phyloP scores from a whole-genome alignment of 2,797 vertebrate species.

The Poecile montanus region DNA sequence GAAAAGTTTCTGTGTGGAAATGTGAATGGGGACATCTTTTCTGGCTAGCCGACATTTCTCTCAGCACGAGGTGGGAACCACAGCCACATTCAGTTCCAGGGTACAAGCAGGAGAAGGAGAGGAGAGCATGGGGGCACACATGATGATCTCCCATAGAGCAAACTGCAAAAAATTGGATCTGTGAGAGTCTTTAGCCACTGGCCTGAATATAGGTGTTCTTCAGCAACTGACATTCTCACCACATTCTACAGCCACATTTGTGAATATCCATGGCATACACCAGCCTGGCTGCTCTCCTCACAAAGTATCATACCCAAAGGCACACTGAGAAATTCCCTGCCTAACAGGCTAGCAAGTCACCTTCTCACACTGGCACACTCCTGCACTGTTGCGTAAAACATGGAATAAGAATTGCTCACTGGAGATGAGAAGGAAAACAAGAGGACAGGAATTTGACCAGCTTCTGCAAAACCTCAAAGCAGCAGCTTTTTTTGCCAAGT shows the following conservation, averaged over 20 bases:
- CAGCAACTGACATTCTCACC: neutral
- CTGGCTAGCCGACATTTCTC: neutral
- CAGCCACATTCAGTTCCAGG: neutral
- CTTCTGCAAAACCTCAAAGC: conserved; percentile 4
- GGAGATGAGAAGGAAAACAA: neutral
- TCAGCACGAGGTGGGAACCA: neutral
- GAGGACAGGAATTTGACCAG: neutral
- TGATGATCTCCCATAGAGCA: neutral
- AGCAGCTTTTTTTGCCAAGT: neutral
- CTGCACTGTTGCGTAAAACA: neutral
- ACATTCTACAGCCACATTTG: neutral
- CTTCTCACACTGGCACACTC: neutral
- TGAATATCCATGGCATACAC: neutral
- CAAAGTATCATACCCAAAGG: neutral
- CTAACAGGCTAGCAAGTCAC: neutral
- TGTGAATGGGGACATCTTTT: conserved; percentile 57
- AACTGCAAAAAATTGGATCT: neutral
- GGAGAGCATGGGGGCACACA: rapidly evolving
- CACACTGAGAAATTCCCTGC: neutral
- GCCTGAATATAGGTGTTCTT: neutral
- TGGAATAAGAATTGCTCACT: neutral
- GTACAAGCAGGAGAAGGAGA: neutral
- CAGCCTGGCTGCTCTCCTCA: neutral
- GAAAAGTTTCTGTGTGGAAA: conserved; percentile 58
- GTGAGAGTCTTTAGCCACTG: neutral